phyloP scores from a whole-genome alignment of 1,140 invertebrate species.

The Halictus rubicundus region DNA sequence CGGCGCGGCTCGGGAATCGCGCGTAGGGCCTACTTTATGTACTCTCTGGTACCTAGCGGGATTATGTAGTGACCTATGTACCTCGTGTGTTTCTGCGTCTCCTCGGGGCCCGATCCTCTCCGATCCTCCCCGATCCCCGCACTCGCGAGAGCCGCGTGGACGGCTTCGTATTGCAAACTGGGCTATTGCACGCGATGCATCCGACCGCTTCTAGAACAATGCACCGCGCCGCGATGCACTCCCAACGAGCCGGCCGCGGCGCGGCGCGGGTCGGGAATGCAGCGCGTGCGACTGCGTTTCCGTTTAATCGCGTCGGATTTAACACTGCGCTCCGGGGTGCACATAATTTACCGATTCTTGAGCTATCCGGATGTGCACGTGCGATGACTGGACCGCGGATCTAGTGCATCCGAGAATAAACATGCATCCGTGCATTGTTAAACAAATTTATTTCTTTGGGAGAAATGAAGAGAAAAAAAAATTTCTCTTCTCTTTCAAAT shows the following conservation, averaged over 20 bases:
- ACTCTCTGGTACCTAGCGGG: constrained; percentile 28
- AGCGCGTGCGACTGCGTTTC: neutral
- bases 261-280: too few relatives aligned
- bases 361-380: too few relatives aligned
- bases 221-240: constrained; percentile 7
- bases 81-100: constrained; percentile 27
- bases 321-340: too few relatives aligned
- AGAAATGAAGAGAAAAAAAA: too few relatives aligned
- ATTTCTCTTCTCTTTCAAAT: too few relatives aligned
- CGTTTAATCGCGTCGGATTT: neutral
- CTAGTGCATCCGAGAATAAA: too few relatives aligned
- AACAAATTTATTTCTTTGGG: too few relatives aligned
- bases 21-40: constrained; percentile 32
- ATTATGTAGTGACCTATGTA: constrained; percentile 52
- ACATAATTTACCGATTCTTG: too few relatives aligned
- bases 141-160: neutral
- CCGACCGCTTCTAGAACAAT: constrained; percentile 54
- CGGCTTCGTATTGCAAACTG: constrained; percentile 54
- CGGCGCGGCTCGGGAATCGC: neutral
- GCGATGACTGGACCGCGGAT: too few relatives aligned
- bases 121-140: too few relatives aligned
- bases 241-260: neutral
- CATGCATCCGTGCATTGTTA: too few relatives aligned
- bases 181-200: constrained; percentile 61
- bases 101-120: neutral